Base-by-base conservation (phyloP, 2,888 invertebrate genomes). In the Coleophora deauratella region DNA sequence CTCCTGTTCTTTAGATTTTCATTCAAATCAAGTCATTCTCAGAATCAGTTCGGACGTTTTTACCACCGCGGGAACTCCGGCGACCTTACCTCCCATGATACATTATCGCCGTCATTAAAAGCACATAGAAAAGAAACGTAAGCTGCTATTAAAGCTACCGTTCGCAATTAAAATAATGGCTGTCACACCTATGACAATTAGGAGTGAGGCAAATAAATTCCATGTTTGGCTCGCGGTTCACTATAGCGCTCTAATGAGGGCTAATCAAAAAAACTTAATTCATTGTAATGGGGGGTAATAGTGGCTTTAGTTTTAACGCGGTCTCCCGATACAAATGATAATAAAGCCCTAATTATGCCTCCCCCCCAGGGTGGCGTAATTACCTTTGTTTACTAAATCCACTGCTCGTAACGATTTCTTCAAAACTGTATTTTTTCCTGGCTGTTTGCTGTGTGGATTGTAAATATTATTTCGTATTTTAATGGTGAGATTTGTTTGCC, bases 181-280 rank as follows among this genome's bases (percentile, higher is more conserved):
- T 60, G 84, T 85, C 84, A 81, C 84, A 84, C 84, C 84, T 84
- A 79, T 73, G 64, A 82, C 82, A 81, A 82, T 84, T 84, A 81
- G 69, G 66, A 59, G 66, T 59, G 62, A 63, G 67, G 11, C 10
- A 31, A 67, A 77, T 68, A 78, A 82, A 80, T 78, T 78, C 72
- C 68, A 79, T 70, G 72, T 72, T 71, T 71, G 67, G 66, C 68
- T 64, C 53, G 59, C 49, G 46, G 49, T 45, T 53, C 57, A 51
- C 49, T 50, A 43, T 51, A 38, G 49, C 50, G 50, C 40, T 49
- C 62, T 67, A 66, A 72, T 71, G 66, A 69, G 66, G 58, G 64
- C 60, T 69, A 70, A 72, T 71, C 68, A 69, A 70, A 70, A n/a
- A 66, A 66, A 64, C 62, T 59, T 63, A 66, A 68, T 67, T 64